A percentile compares a stretch with the other conserved stretches of the same genome.
These are phyloP conservation scores for Blastomussa wellsi DNA, from an alignment of 92 coral and sea anemone genomes.

Conservation along the genomic window DNA sequence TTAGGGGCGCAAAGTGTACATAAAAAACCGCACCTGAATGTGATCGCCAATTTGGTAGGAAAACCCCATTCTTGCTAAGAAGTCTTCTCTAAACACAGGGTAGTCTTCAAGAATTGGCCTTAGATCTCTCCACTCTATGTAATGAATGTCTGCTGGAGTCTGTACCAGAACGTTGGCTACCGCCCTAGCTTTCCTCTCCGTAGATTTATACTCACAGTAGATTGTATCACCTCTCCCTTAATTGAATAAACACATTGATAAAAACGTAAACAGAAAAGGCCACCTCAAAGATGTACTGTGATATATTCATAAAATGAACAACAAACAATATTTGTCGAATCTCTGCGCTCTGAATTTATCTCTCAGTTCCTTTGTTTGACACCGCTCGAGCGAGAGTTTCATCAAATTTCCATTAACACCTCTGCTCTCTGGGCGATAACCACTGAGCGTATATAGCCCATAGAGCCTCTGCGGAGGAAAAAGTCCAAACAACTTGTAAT, in stretches of 20 bases:
- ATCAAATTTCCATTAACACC: too few species aligned
- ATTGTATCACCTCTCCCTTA: slow-evolving; percentile 89
- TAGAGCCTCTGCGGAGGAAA: too few species aligned
- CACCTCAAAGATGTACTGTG: too few species aligned
- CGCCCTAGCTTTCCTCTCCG: slow-evolving; percentile 65
- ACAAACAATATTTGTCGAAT: too few species aligned
- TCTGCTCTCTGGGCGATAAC: too few species aligned
- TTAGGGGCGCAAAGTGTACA: background rate
- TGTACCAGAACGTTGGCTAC: slow-evolving; percentile 71
- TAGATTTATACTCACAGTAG: slow-evolving; percentile 72
- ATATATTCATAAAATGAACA: too few species aligned
- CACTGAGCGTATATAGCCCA: too few species aligned
- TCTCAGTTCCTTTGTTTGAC: too few species aligned
- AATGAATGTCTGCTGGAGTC: slow-evolving; percentile 77
- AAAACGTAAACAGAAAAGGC: background rate
- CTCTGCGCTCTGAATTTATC: too few species aligned
- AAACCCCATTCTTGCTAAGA: slow-evolving; percentile 66
- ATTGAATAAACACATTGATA: background rate
- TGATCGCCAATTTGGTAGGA: slow-evolving; percentile 73
- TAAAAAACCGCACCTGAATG: slow-evolving; percentile 32
- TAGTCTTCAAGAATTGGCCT: slow-evolving; percentile 67
- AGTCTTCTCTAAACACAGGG: slow-evolving; percentile 78
- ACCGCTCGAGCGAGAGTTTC: too few species aligned
- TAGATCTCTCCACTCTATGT: slow-evolving; percentile 83
- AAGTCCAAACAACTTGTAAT: too few species aligned